Conservation (phyloP, 2,113 vertebrate species). For the Sorex fumeus region DNA sequence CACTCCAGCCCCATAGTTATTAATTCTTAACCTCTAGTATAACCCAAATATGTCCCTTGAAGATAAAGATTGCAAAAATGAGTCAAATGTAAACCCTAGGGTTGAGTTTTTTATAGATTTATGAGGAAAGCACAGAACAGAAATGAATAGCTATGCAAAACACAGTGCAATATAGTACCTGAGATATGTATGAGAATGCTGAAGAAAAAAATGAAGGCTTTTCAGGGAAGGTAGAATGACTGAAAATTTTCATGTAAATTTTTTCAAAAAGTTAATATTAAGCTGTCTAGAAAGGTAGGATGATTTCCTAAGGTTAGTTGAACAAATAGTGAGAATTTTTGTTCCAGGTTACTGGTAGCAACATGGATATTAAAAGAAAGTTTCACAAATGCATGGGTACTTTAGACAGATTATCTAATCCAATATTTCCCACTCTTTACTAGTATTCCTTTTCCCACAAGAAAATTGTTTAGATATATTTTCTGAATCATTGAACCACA, state of each 20-base stretch:
- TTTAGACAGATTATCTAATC: not conserved
- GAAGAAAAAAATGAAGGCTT: not conserved
- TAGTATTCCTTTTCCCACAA: rapidly evolving
- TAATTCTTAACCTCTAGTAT: not conserved
- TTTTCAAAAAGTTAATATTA: not conserved
- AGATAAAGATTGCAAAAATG: not conserved
- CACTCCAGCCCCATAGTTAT: too few species aligned
- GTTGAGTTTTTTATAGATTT: not conserved
- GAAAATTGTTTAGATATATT: not conserved
- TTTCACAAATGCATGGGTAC: not conserved
- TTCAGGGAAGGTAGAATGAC: not conserved
- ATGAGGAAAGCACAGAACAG: not conserved
- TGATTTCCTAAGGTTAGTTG: not conserved
- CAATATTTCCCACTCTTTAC: not conserved
- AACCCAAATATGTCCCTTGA: not conserved
- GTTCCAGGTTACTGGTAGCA: not conserved
- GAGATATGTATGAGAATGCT: not conserved
- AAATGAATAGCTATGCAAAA: not conserved
- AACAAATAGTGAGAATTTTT: not conserved
- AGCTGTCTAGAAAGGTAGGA: not conserved
- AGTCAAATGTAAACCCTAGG: not conserved
- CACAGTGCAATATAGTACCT: not conserved
- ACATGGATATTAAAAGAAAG: not conserved
- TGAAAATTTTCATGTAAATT: not conserved
- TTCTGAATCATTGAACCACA: not conserved